These are phyloP conservation scores for Gari tellinella DNA, from an alignment of 2,888 invertebrate species.

Conservation along the genomic window DNA sequence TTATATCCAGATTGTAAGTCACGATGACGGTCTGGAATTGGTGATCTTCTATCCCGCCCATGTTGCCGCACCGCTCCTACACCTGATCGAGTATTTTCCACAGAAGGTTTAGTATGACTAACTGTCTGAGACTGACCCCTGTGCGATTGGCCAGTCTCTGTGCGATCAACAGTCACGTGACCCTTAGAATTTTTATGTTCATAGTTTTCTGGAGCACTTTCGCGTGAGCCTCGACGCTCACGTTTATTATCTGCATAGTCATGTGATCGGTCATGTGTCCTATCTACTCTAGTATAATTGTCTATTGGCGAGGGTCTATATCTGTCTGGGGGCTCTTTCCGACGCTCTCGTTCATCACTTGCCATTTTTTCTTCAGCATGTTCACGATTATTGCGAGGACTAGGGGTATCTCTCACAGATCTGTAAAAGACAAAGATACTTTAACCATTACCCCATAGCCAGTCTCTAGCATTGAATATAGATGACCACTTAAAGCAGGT, in stretches of 20 bases:
- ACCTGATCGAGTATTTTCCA: conserved; percentile 44
- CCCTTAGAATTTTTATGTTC: conserved; percentile 52
- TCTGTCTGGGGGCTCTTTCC: conserved; percentile 64
- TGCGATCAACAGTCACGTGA: conserved; percentile 39
- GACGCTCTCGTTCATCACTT: conserved; percentile 59
- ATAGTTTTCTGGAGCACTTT: conserved; percentile 46
- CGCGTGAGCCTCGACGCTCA: conserved; percentile 57
- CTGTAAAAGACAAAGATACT: background rate
- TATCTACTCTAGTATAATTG: conserved; percentile 38
- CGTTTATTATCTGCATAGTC: conserved; percentile 70
- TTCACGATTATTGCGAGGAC: conserved; percentile 53
- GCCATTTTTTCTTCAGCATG: conserved; percentile 41
- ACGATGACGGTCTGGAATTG: conserved; percentile 47
- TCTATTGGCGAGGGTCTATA: conserved; percentile 71
- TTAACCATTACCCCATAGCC: no score
- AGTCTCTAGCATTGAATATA: no score
- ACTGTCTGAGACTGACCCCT: conserved; percentile 26
- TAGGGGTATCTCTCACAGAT: conserved; percentile 40
- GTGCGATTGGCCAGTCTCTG: conserved; percentile 20
- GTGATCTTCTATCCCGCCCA: conserved; percentile 63
- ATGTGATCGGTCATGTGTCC: conserved; percentile 55
- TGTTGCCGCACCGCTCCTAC: conserved; percentile 29
- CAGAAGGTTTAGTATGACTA: conserved; percentile 11
- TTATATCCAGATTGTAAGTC: conserved; percentile 42
- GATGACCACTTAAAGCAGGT: no score